Evolutionary conservation across 1,140 invertebrate genomes (phyloP), one percentile per base, ranked within the genome.

Genomic region (Drosophila tristis): DNA sequence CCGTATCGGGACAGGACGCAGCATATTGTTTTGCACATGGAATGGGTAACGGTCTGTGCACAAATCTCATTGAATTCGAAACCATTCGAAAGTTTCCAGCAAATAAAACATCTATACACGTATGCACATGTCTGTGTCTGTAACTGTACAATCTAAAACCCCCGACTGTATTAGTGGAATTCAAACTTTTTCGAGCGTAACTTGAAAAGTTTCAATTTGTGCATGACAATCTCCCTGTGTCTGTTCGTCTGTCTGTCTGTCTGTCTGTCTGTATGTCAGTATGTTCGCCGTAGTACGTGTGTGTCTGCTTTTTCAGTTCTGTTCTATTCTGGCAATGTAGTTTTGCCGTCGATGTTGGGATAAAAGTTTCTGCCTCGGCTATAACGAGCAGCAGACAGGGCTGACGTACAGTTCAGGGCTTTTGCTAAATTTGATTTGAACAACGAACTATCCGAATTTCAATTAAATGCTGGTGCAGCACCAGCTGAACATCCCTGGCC

Each of bases 151-250:
- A 73, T 71, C 60, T 59, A 49, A 63, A 80, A 48, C 59, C 35
- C 62, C 35, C 25, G 58, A 70, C 58, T 77, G 73, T 68, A 77
- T 77, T 77, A 77, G 74, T 77, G 56, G 51, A 80, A 70, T 75
- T 61, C 64, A 75, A 81, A 87, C 61, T 86, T 87, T 86, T 78
- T 75, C 78, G 72, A 81, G 79, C 81, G 70, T 79, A 68, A 77
- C 75, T 71, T 68, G 67, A 73, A 86, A 87, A 86, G 84, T 86
- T 86, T 89, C 84, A 86, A 86, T 86, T 82, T 82, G 78, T 89
- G 56, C 76, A 75, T 61, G 68, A 49, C 67, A 71, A 53, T 75
- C 56, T 60, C 44, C 29, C 20, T 55, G 60, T 50, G 35, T 48
- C 29, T 43, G 44, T 58, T 23, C 25, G 15, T 58, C 16, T 16